Percentiles rank a stretch among this genome's conserved stretches.
Evolutionary conservation across 2,797 vertebrate genomes (phyloP).

Genomic region (Muscicapa striata): DNA sequence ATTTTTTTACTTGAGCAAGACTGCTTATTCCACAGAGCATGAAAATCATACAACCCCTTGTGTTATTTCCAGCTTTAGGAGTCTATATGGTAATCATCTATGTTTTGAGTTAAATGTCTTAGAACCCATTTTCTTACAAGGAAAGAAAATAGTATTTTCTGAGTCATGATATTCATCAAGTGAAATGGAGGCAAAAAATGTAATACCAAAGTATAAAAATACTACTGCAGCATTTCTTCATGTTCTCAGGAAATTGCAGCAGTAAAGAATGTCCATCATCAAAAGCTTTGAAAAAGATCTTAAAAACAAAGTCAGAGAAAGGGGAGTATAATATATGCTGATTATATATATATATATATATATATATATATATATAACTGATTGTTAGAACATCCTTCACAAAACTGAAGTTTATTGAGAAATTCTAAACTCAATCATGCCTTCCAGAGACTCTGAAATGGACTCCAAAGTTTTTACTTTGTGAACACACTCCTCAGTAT

Average conservation of each 20-base stretch:
- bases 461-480: neutral
- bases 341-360: neutral
- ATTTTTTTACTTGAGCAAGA: neutral
- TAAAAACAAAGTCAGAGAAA: neutral
- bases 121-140: neutral
- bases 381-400: neutral
- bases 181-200: neutral
- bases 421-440: neutral
- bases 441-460: neutral
- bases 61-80: neutral
- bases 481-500: neutral
- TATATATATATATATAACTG: neutral
- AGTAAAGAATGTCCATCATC: neutral
- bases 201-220: neutral
- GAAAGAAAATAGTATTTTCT: neutral
- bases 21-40: neutral
- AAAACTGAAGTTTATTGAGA: neutral
- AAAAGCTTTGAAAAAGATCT: neutral
- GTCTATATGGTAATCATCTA: neutral
- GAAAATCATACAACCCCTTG: neutral
- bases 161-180: neutral
- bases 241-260: neutral
- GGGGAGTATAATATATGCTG: neutral
- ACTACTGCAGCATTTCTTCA: neutral
- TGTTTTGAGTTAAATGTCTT: neutral